Evolutionary conservation across 2,888 invertebrate species (phyloP).

Genomic region (Spicauda simplicius): DNA sequence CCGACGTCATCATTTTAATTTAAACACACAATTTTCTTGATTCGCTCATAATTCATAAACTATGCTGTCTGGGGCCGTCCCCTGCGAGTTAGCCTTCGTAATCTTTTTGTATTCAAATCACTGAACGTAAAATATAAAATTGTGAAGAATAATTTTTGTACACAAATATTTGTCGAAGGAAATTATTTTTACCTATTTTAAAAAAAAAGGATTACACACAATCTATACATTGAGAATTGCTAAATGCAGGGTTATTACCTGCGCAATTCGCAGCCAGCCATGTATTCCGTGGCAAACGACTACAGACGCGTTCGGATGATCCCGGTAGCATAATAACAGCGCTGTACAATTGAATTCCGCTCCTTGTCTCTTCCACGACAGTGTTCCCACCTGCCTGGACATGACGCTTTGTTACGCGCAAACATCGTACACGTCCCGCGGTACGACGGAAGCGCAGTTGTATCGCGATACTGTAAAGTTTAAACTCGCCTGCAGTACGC

Average conservation of each 20-base stretch:
- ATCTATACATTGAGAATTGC: slow-evolving; percentile 17
- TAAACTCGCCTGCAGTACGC: neutral
- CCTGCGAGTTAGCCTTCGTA: slow-evolving; percentile 14
- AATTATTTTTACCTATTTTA: no score
- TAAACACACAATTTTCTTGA: slow-evolving; percentile 33
- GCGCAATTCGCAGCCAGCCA: slow-evolving; percentile 12
- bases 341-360: slow-evolving; percentile 37
- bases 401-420: slow-evolving; percentile 31
- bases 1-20: slow-evolving; percentile 23
- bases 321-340: slow-evolving; percentile 25
- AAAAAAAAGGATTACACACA: no score
- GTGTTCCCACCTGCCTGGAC: slow-evolving; percentile 41
- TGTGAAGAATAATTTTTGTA: neutral
- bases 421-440: slow-evolving; percentile 12
- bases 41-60: slow-evolving; percentile 28
- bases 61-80: slow-evolving; percentile 9
- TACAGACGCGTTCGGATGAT: slow-evolving; percentile 8
- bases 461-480: slow-evolving; percentile 2
- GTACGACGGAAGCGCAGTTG: slow-evolving; percentile 11
- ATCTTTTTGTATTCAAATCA: slow-evolving; percentile 21
- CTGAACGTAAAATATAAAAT: slow-evolving; percentile 24
- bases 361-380: slow-evolving; percentile 37
- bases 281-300: slow-evolving; percentile 1
- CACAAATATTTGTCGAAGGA: no score
- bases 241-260: slow-evolving; percentile 1